These are phyloP conservation scores for Baryphthengus martii DNA, from an alignment of 2,113 vertebrate species.

Conservation along the genomic window DNA sequence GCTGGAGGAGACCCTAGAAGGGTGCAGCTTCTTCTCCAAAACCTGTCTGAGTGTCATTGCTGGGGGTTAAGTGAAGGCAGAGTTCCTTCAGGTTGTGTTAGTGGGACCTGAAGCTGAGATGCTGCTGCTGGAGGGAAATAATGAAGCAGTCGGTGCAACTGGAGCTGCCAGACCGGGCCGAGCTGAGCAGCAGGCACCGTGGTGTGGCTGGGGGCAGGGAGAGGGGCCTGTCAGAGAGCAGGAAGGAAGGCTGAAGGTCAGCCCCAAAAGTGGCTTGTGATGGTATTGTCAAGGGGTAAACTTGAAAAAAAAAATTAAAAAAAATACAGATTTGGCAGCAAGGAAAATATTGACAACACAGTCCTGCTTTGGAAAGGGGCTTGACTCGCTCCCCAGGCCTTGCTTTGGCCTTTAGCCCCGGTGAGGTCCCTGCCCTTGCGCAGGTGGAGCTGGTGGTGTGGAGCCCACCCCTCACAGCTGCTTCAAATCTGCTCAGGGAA, in stretches of 20 bases:
- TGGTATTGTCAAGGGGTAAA: background rate
- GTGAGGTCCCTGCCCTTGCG: background rate
- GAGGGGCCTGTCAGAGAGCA: accelerated
- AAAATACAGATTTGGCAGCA: background rate
- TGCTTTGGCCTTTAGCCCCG: background rate
- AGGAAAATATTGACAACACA: accelerated
- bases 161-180: background rate
- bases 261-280: background rate
- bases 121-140: background rate
- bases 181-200: background rate
- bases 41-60: background rate
- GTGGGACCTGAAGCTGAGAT: background rate
- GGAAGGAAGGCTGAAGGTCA: background rate
- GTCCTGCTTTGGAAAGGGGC: background rate
- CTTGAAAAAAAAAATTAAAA: background rate
- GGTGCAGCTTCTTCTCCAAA: background rate
- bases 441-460: background rate
- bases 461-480: background rate
- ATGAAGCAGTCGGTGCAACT: accelerated
- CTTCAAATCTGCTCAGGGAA: background rate
- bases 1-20: background rate
- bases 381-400: accelerated
- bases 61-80: background rate
- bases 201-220: background rate
- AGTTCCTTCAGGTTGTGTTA: background rate